Base-by-base conservation (phyloP, 2,888 invertebrate genomes). In the Dicyrtoma fusca region DNA sequence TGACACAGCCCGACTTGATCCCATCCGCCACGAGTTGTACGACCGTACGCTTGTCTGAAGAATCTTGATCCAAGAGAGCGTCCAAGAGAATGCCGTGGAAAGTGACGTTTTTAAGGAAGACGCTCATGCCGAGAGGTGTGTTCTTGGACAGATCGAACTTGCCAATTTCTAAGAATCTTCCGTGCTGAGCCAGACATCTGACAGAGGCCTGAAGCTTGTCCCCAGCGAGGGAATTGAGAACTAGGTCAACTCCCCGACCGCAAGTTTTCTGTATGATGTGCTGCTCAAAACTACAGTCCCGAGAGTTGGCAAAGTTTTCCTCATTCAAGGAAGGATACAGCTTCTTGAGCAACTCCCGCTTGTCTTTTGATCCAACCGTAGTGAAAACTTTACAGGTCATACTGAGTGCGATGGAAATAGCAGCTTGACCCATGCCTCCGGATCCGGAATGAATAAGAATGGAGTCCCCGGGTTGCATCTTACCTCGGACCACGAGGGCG, bases 91-190 rank as follows among this genome's bases (percentile, higher is more conserved):
- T 88, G 6, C 92, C 91, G 82, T 92, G 90, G 84, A 93, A 91
- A 75, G 89, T 88, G 23, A 89, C 86, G 81, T 91, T 90, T 76
- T 89, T 89, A 66, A 91, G 83, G 82, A 94, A 90, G 1, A 87
- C 82, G 23, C 89, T 85, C 88, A 93, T 87, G 0, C 87, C 87
- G 14, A 90, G 81, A 13, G 87, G 82, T 77, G 84, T 89, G 82
- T 94, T 90, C 77, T 86, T 86, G 0, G 89, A 87, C 81, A 94
- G 84, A 84, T 95, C 94, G 81, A 89, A 91, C 84, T 94, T 94
- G 57, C 94, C 94, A 74, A 95, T 94, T 85, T 94, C 94, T 63
- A 94, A 83, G 83, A 94, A 94, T 72, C 89, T 86, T 11, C 94
- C 88, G 82, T 87, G 86, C 74, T 84, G 82, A 2, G 86, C 86